phyloP scores from a whole-genome alignment of 2,797 vertebrate species.

The Sebastolobus altivelis region DNA sequence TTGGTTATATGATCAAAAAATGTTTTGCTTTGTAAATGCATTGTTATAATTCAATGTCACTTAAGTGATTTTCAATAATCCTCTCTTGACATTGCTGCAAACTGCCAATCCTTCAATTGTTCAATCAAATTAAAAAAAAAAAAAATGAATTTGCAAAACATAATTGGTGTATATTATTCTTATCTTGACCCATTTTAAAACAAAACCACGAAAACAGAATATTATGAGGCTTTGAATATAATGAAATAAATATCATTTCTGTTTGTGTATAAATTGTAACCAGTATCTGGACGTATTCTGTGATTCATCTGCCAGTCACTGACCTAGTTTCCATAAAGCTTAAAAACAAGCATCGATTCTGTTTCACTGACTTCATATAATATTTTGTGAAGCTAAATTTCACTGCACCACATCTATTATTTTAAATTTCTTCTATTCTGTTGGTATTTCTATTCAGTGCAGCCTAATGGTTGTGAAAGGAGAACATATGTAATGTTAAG shows the following conservation, averaged over 20 bases:
- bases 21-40: slow-evolving; percentile 2
- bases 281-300: neutral
- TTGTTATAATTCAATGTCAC: neutral
- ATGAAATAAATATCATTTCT: neutral
- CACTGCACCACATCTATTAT: neutral
- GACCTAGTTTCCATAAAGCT: slow-evolving; percentile 22
- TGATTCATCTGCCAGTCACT: slow-evolving; percentile 2
- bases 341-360: neutral
- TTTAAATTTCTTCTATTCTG: neutral
- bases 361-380: neutral
- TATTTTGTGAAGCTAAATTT: neutral
- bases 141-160: neutral
- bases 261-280: slow-evolving; percentile 13
- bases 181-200: slow-evolving; percentile 6
- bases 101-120: neutral
- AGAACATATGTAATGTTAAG: neutral
- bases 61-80: slow-evolving; percentile 4
- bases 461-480: neutral
- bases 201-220: neutral
- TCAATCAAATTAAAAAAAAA: neutral
- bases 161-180: fast-evolving
- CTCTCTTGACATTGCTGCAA: neutral
- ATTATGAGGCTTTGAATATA: neutral
- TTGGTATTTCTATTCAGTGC: neutral
- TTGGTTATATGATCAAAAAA: neutral